Percentiles rank a stretch among this genome's conserved stretches.
These are phyloP conservation scores for Oryzias celebensis DNA, from an alignment of 2,113 vertebrate species.

Conservation along the genomic window DNA sequence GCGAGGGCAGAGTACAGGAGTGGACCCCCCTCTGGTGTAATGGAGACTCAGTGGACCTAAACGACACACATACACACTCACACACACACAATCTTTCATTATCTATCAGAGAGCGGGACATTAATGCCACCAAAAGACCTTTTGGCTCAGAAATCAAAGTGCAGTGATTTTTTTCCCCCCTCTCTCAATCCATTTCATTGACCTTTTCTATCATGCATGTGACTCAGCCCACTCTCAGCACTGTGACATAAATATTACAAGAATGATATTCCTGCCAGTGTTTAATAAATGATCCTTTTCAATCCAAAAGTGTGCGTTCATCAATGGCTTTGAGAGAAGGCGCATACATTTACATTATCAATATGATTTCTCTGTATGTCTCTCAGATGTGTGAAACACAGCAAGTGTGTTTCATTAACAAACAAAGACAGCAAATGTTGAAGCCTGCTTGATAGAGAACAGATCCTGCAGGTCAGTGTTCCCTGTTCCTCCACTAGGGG, in stretches of 20 bases:
- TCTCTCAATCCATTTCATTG: constrained; percentile 68
- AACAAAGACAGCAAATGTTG: background rate
- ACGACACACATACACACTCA: constrained; percentile 40
- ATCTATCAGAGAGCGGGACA: constrained; percentile 62
- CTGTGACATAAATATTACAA: constrained; percentile 60
- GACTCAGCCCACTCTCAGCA: constrained; percentile 51
- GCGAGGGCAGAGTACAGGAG: constrained; percentile 69
- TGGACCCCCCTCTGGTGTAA: constrained; percentile 71
- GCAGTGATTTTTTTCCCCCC: constrained; percentile 69
- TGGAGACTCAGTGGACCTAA: constrained; percentile 76
- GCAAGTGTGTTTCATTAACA: background rate
- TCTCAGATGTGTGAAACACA: background rate
- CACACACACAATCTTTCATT: constrained; percentile 55
- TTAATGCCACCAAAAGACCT: constrained; percentile 71
- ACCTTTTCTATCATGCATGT: constrained; percentile 73
- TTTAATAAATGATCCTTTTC: constrained; percentile 56
- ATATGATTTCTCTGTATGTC: background rate
- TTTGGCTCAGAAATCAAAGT: constrained; percentile 68
- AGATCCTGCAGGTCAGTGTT: constrained; percentile 16
- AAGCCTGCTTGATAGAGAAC: background rate
- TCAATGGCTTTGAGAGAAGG: constrained; percentile 12
- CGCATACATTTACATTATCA: background rate
- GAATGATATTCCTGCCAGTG: constrained; percentile 50
- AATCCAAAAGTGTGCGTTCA: constrained; percentile 35
- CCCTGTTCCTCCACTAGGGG: constrained; percentile 54